Percentiles rank a stretch among this genome's conserved stretches.
phyloP scores from a whole-genome alignment of 2,888 invertebrate genomes.

The Macropis europaea region DNA sequence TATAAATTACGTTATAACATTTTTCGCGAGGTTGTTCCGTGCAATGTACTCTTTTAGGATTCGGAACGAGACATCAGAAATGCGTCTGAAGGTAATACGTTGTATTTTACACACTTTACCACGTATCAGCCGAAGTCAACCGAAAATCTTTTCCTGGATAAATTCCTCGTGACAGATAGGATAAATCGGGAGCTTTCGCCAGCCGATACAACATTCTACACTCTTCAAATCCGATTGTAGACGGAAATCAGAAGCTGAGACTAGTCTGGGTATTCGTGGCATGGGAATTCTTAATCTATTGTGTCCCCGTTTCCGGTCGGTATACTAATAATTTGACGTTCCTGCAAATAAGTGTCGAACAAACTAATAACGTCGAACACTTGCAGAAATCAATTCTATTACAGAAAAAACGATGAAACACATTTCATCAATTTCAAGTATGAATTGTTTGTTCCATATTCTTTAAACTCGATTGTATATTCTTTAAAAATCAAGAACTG shows the following conservation, averaged over 20 bases:
- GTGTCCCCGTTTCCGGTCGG: too few relatives aligned
- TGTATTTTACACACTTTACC: background rate
- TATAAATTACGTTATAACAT: background rate
- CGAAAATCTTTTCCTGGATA: conserved; percentile 45
- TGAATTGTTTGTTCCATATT: too few relatives aligned
- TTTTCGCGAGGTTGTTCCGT: background rate
- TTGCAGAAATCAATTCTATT: too few relatives aligned
- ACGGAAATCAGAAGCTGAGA: conserved; percentile 12
- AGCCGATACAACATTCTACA: conserved; percentile 71
- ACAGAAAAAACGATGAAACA: too few relatives aligned
- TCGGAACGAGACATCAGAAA: background rate
- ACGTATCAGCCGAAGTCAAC: conserved; percentile 8
- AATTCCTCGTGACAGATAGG: conserved; percentile 62
- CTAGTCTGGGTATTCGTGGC: background rate
- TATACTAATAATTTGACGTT: too few relatives aligned
- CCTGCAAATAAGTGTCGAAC: too few relatives aligned
- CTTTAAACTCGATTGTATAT: too few relatives aligned
- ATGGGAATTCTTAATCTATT: conserved; percentile 14
- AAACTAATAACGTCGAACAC: too few relatives aligned
- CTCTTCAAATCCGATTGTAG: conserved; percentile 71
- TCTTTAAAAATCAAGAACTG: too few relatives aligned
- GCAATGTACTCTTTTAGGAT: background rate
- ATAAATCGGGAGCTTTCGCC: conserved; percentile 64
- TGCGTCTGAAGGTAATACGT: background rate
- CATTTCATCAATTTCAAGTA: too few relatives aligned